Base-by-base conservation (phyloP, 2,888 invertebrate genomes). In the Selenia dentaria region DNA sequence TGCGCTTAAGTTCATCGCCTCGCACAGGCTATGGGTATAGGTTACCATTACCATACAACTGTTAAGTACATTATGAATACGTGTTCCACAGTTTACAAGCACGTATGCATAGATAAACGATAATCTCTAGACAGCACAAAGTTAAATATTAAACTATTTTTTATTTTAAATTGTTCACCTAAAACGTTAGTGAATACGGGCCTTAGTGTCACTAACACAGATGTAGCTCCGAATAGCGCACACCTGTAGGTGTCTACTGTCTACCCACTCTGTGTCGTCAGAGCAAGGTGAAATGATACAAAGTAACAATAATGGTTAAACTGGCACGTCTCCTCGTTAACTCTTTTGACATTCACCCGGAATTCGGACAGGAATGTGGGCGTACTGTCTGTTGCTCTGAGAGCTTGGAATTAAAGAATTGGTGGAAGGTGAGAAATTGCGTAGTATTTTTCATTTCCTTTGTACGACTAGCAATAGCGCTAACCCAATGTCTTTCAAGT, bases 261-360 rank as follows among this genome's bases (percentile, higher is more conserved):
- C 11, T 27, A 18, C 13, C 10, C 4, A 28, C 8, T 13, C 28
- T 13, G 8, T 13, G 31, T 6, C 12, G 14, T 6, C 16, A 16
- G 13, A n/a, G n/a, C n/a, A 25, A 22, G 14, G 39, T 24, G 6
- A 31, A 31, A 38, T 37, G 37, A 29, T 22, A 31, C 32, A 26
- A 32, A 25, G 26, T 26, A 29, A 10, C 11, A 31, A 35, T 45
- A 44, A 41, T 57, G 53, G 57, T 57, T 59, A 51, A 53, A 53
- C 52, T 27, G 50, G 40, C 53, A 38, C 47, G 52, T 50, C 57
- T 58, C 58, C 60, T 62, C 43, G 57, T 62, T 59, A 55, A 54
- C 58, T 31, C 48, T 50, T 49, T 58, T n/a, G n/a, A n/a, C n/a
- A n/a, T n/a, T n/a, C n/a, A n/a, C n/a, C n/a, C n/a, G 54, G 52